Conservation (phyloP, 2,113 vertebrate species). For the Zapornia atra region DNA sequence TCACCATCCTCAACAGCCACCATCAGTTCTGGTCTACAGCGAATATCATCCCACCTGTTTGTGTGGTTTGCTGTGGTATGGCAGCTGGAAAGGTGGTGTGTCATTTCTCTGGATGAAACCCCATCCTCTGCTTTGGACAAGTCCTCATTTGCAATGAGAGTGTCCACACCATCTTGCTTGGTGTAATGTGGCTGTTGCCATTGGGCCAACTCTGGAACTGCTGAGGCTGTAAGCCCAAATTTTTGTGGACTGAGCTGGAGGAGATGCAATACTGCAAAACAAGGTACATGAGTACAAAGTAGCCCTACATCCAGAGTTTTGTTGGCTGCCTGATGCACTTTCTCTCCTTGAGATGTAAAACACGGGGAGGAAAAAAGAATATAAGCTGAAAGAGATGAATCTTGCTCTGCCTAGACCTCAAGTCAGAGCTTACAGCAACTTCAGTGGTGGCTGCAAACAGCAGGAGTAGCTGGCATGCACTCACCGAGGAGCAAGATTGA, state of each 20-base stretch:
- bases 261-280: background rate
- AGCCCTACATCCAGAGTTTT: background rate
- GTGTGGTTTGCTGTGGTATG: background rate
- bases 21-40: background rate
- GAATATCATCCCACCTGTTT: too few species aligned
- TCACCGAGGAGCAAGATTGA: rapidly evolving
- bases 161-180: rapidly evolving
- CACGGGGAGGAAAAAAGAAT: background rate
- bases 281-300: rapidly evolving
- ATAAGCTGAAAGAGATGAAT: background rate
- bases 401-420: background rate
- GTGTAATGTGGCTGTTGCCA: background rate
- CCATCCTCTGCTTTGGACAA: background rate
- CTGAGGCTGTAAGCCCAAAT: background rate
- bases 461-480: background rate
- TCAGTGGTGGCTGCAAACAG: background rate
- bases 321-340: background rate
- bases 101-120: background rate
- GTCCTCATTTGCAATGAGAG: background rate
- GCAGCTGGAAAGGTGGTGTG: background rate
- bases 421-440: background rate
- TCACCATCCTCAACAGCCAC: background rate
- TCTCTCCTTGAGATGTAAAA: background rate
- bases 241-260: background rate
- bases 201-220: background rate